Evolutionary conservation across 2,113 vertebrate species (phyloP), one percentile per base, ranked within the genome.

Genomic region (Dasyornis broadbenti): DNA sequence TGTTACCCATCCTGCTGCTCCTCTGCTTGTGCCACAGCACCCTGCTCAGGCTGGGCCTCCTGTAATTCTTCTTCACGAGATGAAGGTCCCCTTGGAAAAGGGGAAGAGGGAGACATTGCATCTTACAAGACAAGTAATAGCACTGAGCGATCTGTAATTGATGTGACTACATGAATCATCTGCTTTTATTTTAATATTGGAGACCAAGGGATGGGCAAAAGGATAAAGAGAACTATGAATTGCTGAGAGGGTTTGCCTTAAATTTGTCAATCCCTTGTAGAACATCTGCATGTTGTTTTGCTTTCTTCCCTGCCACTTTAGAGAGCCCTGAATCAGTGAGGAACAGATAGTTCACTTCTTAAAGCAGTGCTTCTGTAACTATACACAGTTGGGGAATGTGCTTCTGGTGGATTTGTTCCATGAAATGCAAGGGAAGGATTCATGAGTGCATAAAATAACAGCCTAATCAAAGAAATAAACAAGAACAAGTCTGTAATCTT

Each of bases 381-480:
- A 26, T 68, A 89, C 80, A 59, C 69, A 81, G 96, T 95, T 94
- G 94, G 93, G 95, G 91, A 91, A 94, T 71, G 91, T 93, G 93
- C 95, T 97, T 96, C 96, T 94, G 92, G 93, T 89, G 93, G 94
- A 98, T 96, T 96, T 94, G 82, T 97, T 97, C 96, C 93, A 42
- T 94, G 92, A 97, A 96, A 97, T 65, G 92, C 90, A 23, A 78
- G 90, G 89, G 81, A 95, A 63, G 80, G 97, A 97, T 97, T 96
- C 96, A 94, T 82, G 94, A 96, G 95, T 97, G 97, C 96, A 89
- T 97, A 97, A 97, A 98, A 97, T 97, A 98, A 98, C 96, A 97
- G 94, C 61, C 79, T 97, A 97, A 97, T 97, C 96, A 97, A 97
- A 98, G 97, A 96, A 97, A 97, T 97, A 97, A 98, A 97, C 97